Evolutionary conservation across 2,888 invertebrate genomes (phyloP), one percentile per base, ranked within the genome.

Genomic region (Melikaiella ostensackeni): DNA sequence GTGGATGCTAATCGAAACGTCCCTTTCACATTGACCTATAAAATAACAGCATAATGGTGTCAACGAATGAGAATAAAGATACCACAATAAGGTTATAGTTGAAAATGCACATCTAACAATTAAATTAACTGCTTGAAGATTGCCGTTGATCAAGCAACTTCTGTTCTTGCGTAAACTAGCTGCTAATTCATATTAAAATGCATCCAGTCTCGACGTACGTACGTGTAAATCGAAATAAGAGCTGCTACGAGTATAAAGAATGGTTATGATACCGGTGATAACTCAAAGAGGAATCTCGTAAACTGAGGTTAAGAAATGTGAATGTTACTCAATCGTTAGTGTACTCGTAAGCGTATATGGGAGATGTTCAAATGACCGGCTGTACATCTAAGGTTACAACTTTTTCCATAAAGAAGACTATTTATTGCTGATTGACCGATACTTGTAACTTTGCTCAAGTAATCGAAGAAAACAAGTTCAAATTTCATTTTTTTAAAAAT

Each of bases 261-360:
- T 50, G 50, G 50, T 50, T 50, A 50, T 50, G 50, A 50, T 50
- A 50, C n/a, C n/a, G 50, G 50, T 50, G 50, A 50, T 50, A 50
- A 50, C 50, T n/a, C 8, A 50, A 50, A 50, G n/a, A n/a, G n/a
- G 50, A 50, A 50, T 50, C 50, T 50, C n/a, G 50, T 50, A 50
- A 50, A 50, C n/a, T 8, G 50, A 50, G 50, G n/a, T 50, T 50
- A n/a, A 50, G 50, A 50, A 50, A 50, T 50, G 50, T 50, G 19
- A n/a, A 16, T 50, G n/a, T 50, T 50, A n/a, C 50, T n/a, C n/a
- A 50, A 50, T 50, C 50, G n/a, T 50, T 50, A 8, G n/a, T 50
- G n/a, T 38, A 13, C 11, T 3, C 38, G 38, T n/a, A 50, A 50
- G n/a, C 50, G n/a, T 50, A 50, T 50, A 50, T 50, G 50, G n/a